Base-by-base conservation (phyloP, 2,888 invertebrate genomes). In the Eustalomyia histrio region DNA sequence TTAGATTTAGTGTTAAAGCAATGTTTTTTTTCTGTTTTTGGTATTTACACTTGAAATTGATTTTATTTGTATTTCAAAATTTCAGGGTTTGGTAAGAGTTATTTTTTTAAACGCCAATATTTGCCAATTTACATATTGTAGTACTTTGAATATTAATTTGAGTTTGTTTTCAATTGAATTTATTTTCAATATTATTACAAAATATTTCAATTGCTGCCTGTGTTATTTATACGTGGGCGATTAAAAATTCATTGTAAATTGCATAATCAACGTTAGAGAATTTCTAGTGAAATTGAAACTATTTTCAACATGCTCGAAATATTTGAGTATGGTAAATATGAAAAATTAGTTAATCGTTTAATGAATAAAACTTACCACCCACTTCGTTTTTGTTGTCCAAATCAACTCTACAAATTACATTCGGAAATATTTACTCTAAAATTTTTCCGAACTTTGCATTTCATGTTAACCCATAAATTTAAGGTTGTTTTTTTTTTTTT, bases 261-360 rank as follows among this genome's bases (percentile, higher is more conserved):
- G 57, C 7, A 7, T 63, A 47, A 47, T 50, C 10, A 55, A 29
- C 29, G 16, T 29, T 7, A 47, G 47, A 73, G 55, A 68, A 50
- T 75, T 80, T 75, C 57, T 58, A 67, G 21, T 58, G 67, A 72
- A 79, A 79, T 67, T 61, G 17, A 58, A 57, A 55, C 39, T n/a
- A n/a, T 64, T 63, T 47, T 35, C 35, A 39, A 39, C 67, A 57
- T 68, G 79, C 53, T 74, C 50, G 69, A 68, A 61, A 79, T 73
- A 68, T 50, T 64, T 53, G 39, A 71, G 53, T 39, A 65, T 39
- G 63, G 1, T 4, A 55, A 14, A n/a, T n/a, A 33, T 52, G 21
- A 43, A 47, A 47, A n/a, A n/a, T n/a, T n/a, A n/a, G n/a, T n/a
- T n/a, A n/a, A n/a, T n/a, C n/a, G n/a, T n/a, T n/a, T n/a, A n/a